phyloP scores from a whole-genome alignment of 2,797 vertebrate species.

The Gobionotothen gibberifrons region DNA sequence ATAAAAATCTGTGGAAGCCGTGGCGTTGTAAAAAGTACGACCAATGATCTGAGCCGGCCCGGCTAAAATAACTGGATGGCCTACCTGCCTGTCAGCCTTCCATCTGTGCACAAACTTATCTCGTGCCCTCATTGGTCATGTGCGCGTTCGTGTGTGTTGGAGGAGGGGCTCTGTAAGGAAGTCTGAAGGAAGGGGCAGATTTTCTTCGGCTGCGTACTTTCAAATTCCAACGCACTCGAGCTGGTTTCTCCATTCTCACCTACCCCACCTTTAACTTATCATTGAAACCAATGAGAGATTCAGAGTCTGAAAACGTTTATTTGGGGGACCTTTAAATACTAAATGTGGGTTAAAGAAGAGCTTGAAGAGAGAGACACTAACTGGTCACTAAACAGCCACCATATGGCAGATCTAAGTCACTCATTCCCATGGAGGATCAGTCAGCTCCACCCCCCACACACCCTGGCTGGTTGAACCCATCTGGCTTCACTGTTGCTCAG shows the following conservation, averaged over 20 bases:
- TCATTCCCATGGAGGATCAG: constrained; percentile 63
- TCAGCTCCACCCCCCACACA: constrained; percentile 66
- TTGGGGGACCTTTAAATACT: not conserved
- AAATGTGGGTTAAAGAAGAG: not conserved
- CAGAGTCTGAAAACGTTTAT: not conserved
- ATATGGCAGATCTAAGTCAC: constrained; percentile 82
- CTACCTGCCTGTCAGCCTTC: no score
- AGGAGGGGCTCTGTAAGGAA: no score
- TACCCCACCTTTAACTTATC: not conserved
- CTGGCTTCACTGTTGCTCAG: constrained; percentile 13
- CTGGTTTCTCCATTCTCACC: not conserved
- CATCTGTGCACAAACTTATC: no score
- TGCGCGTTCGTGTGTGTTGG: no score
- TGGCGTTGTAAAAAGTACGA: no score
- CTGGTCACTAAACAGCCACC: constrained; percentile 54
- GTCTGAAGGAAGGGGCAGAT: no score
- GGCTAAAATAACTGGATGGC: no score
- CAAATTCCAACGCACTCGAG: no score
- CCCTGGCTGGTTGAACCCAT: constrained; percentile 50
- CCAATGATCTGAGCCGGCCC: no score
- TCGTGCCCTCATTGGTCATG: no score
- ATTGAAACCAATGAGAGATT: not conserved
- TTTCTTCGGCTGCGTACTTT: no score
- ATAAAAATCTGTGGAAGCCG: no score
- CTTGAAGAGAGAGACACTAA: not conserved